phyloP scores from a whole-genome alignment of 2,888 invertebrate genomes.

The Stenoptilia bipunctidactyla region DNA sequence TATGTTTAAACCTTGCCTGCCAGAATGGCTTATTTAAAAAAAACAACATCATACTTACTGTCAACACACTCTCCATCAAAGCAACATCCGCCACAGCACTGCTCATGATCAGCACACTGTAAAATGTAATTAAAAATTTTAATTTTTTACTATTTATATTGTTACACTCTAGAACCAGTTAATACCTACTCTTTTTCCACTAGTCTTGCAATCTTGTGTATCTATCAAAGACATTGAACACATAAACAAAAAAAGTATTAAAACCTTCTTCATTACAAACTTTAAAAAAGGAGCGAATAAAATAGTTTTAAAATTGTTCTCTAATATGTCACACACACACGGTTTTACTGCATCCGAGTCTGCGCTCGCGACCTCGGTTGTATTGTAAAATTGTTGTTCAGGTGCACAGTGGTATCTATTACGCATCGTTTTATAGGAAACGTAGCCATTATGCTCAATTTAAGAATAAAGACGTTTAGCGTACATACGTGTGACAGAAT shows the following conservation, averaged over 20 bases:
- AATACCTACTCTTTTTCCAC: constrained; percentile 37
- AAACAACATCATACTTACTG: constrained; percentile 43
- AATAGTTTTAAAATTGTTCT: neutral
- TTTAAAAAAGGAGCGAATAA: neutral
- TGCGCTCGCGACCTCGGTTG: too few species aligned
- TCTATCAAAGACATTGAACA: neutral
- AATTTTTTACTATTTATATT: too few species aligned
- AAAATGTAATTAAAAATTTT: constrained; percentile 9
- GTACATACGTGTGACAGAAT: too few species aligned
- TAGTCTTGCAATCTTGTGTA: constrained; percentile 49
- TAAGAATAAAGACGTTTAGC: too few species aligned
- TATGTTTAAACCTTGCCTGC: too few species aligned
- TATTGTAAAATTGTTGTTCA: too few species aligned
- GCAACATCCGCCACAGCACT: constrained; percentile 74
- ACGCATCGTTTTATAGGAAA: too few species aligned
- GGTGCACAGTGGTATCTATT: too few species aligned
- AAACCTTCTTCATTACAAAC: neutral
- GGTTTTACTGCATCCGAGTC: too few species aligned
- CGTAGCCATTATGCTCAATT: too few species aligned
- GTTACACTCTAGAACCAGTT: neutral
- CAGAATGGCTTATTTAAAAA: neutral
- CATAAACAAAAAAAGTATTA: neutral
- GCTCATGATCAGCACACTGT: constrained; percentile 59
- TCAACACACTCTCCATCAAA: constrained; percentile 59
- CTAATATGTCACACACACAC: neutral